These are phyloP conservation scores for Tragelaphus oryx DNA, from an alignment of 2,797 vertebrate species.

Conservation along the genomic window DNA sequence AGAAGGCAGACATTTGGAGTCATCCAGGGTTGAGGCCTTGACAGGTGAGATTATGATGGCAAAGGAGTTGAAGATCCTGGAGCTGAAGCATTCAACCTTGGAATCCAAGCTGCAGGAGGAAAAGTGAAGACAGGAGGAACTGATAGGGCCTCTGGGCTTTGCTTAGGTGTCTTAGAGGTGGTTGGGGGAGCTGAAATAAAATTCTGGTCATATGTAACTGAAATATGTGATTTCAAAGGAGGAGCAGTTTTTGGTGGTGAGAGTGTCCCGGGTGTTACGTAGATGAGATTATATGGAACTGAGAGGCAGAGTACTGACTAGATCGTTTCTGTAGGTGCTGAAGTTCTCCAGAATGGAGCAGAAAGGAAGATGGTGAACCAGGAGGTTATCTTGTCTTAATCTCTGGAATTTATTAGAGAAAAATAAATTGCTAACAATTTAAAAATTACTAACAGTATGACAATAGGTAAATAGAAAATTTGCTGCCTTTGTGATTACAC, in stretches of 20 bases:
- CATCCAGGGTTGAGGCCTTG: not conserved
- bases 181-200: not conserved
- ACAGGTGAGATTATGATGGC: not conserved
- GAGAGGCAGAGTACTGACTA: not conserved
- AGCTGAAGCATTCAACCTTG: not conserved
- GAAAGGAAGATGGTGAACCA: slow-evolving; percentile 23
- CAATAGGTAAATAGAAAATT: not conserved
- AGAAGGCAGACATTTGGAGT: not conserved
- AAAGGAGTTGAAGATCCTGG: not conserved
- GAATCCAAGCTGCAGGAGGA: not conserved
- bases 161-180: not conserved
- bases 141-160: not conserved
- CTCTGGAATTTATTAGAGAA: not conserved
- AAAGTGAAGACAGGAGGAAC: not conserved
- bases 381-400: not conserved
- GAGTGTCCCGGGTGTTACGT: not conserved
- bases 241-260: not conserved
- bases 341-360: not conserved
- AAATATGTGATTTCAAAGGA: not conserved
- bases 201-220: not conserved
- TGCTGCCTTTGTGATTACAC: slow-evolving; percentile 9
- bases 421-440: slow-evolving; percentile 5
- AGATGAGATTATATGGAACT: not conserved
- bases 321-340: not conserved
- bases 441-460: not conserved